Conservation (phyloP, 1,140 invertebrate species). For the Cotesia typhae region DNA sequence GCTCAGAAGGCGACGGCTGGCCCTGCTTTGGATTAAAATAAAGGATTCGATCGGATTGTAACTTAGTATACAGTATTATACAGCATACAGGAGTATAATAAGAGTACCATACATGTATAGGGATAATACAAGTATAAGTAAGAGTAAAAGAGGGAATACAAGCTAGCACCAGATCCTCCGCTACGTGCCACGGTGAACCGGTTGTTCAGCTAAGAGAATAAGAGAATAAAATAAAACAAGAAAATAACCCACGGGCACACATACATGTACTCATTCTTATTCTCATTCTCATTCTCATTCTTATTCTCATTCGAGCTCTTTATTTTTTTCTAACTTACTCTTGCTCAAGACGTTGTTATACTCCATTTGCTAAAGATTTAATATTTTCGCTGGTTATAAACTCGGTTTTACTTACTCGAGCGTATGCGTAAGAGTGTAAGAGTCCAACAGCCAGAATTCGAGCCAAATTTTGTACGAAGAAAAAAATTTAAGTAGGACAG, state of each 20-base stretch:
- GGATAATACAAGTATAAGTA: conserved; percentile 1
- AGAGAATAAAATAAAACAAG: conserved; percentile 14
- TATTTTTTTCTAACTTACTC: neutral
- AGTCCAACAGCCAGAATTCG: no score
- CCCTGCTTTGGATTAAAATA: conserved; percentile 57
- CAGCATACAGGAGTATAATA: conserved; percentile 33
- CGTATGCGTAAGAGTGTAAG: no score
- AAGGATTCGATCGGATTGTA: conserved; percentile 36
- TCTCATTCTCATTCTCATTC: conserved; percentile 24
- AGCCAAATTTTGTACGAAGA: no score
- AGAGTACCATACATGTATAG: conserved; percentile 29
- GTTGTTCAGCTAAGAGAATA: conserved; percentile 28
- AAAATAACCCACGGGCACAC: conserved; percentile 39
- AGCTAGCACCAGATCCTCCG: neutral
- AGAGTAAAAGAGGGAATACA: neutral
- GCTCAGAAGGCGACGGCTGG: conserved; percentile 39
- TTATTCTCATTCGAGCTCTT: conserved; percentile 7
- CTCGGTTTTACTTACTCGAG: no score
- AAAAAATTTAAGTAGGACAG: no score
- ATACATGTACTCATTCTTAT: conserved; percentile 34
- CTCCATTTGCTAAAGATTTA: no score
- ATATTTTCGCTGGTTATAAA: no score
- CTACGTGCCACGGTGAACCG: conserved; percentile 35
- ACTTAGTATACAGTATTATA: no score
- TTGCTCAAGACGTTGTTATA: conserved; percentile 17